Evolutionary conservation across 1,140 invertebrate species (phyloP).

Genomic region (Ditylenchus dipsaci): DNA sequence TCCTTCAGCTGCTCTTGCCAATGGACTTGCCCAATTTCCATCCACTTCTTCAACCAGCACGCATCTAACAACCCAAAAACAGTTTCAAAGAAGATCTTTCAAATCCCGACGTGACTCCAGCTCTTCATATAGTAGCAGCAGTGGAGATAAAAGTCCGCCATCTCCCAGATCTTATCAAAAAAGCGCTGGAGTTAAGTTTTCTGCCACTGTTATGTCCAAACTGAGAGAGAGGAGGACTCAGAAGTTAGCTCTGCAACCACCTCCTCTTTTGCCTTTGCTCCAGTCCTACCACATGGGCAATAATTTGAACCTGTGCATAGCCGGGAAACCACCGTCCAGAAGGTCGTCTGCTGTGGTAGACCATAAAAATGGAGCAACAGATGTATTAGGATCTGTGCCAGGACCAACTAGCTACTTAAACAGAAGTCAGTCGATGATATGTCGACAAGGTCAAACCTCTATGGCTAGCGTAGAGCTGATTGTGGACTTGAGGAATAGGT

Average conservation of each 20-base stretch:
- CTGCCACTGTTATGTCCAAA: neutral
- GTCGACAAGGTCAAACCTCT: neutral
- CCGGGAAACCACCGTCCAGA: neutral
- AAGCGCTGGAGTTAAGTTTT: neutral
- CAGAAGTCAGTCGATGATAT: conserved; percentile 7
- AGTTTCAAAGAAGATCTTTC: no score
- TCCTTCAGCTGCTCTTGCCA: no score
- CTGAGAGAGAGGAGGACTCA: neutral
- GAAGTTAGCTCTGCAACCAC: neutral
- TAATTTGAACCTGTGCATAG: neutral
- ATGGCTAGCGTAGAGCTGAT: neutral
- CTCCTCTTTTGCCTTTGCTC: neutral
- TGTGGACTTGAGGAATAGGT: conserved; percentile 5
- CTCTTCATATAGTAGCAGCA: no score
- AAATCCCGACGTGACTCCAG: no score
- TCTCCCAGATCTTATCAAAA: no score
- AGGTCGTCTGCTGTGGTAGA: neutral
- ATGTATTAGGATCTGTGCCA: neutral
- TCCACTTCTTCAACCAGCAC: no score
- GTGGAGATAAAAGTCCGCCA: no score
- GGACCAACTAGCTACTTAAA: neutral
- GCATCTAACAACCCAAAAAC: no score
- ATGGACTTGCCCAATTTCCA: no score
- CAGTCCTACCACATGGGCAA: neutral
- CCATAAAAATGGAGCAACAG: no score